These are phyloP conservation scores for Eupithecia inturbata DNA, from an alignment of 2,888 invertebrate species.

Conservation along the genomic window DNA sequence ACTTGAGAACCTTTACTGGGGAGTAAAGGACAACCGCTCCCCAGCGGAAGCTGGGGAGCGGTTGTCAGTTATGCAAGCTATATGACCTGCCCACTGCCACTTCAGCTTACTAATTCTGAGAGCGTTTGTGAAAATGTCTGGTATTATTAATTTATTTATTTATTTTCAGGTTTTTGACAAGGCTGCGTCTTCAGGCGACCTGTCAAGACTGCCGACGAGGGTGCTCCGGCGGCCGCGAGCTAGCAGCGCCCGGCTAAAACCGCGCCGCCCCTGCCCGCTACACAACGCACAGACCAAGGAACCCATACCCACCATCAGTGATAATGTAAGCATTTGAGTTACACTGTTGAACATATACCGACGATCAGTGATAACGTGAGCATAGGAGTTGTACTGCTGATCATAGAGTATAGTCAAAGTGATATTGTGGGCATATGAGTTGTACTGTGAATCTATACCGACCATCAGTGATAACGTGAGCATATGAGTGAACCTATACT, in stretches of 20 bases:
- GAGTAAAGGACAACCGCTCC: too few species aligned
- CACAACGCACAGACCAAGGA: conserved; percentile 57
- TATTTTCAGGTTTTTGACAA: conserved; percentile 67
- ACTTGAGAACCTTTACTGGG: too few species aligned
- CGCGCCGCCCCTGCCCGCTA: conserved; percentile 69
- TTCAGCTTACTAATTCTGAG: neutral
- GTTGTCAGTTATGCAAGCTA: too few species aligned
- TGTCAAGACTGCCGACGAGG: conserved; percentile 52
- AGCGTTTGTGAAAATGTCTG: neutral
- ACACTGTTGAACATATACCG: neutral
- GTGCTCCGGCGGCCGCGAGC: conserved; percentile 34
- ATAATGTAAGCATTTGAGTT: conserved; percentile 4
- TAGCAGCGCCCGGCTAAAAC: conserved; percentile 44
- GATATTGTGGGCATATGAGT: neutral
- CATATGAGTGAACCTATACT: conserved; percentile 54
- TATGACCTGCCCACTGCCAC: too few species aligned
- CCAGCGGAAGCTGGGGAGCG: too few species aligned
- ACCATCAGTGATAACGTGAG: conserved; percentile 77
- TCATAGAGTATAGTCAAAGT: neutral
- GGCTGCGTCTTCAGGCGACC: conserved; percentile 61
- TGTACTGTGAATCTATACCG: neutral
- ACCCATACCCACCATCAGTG: conserved; percentile 54
- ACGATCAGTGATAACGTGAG: neutral
- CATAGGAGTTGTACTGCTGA: neutral
- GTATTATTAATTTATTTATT: neutral